Evolutionary conservation across 2,113 vertebrate genomes (phyloP).

Genomic region (Calyptomena viridis): DNA sequence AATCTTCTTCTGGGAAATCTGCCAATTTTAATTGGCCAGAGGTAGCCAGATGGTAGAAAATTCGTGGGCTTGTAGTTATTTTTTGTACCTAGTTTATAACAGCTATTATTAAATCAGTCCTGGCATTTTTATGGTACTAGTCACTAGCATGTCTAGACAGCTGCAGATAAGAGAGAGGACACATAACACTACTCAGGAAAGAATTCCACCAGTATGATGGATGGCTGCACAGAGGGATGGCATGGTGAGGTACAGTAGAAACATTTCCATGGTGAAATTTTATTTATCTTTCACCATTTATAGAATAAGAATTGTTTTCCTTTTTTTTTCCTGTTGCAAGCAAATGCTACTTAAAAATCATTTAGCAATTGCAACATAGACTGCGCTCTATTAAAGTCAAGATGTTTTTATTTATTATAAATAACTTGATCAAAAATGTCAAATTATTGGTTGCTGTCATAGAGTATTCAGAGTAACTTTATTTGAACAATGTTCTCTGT

Average conservation of each 20-base stretch:
- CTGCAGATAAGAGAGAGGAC: not conserved
- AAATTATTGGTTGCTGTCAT: not conserved
- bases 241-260: not conserved
- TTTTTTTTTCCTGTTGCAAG: not conserved
- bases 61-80: not conserved
- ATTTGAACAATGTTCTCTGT: not conserved
- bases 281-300: not conserved
- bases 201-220: not conserved
- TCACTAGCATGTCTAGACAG: not conserved
- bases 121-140: not conserved
- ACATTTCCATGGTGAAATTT: not conserved
- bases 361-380: not conserved
- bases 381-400: not conserved
- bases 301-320: not conserved
- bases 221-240: not conserved
- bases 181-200: not conserved
- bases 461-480: not conserved
- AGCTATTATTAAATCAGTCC: not conserved
- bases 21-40: not conserved
- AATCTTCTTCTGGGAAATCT: not conserved
- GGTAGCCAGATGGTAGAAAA: not conserved
- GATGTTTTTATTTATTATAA: not conserved
- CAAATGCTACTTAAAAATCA: not conserved
- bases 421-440: not conserved
- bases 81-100: not conserved